phyloP scores from a whole-genome alignment of 1,140 invertebrate species.

The Spodoptera litura region DNA sequence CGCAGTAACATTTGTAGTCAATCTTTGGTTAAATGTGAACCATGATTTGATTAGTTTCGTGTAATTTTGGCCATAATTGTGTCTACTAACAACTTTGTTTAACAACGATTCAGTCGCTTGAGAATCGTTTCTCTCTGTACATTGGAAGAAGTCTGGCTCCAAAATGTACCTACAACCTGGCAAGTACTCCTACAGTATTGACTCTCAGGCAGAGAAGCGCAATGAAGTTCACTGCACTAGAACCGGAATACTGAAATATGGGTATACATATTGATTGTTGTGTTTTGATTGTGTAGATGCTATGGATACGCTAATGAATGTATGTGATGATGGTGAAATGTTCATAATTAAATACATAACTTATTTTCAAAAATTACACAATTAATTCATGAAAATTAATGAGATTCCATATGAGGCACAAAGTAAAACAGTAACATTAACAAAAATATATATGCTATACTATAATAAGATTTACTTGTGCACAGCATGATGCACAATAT shows the following conservation, averaged over 20 bases:
- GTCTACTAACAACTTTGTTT: neutral
- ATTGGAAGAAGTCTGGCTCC: no score
- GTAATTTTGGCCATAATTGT: neutral
- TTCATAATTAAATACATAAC: constrained; percentile 53
- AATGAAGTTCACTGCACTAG: no score
- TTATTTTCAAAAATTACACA: constrained; percentile 58
- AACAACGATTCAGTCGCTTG: neutral
- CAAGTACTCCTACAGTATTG: no score
- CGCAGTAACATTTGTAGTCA: constrained; percentile 51
- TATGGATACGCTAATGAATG: constrained; percentile 12
- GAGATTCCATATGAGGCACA: constrained; percentile 83
- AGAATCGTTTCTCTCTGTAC: neutral
- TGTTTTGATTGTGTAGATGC: constrained; percentile 21
- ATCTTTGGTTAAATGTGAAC: constrained; percentile 58
- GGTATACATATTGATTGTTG: no score
- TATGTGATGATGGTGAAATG: constrained; percentile 67
- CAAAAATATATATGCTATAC: constrained; percentile 67
- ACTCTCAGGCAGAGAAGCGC: no score
- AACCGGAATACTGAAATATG: neutral
- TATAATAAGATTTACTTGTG: constrained; percentile 76
- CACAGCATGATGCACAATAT: constrained; percentile 73
- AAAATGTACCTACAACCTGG: no score
- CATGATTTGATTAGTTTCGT: constrained; percentile 21
- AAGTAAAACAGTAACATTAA: constrained; percentile 78
- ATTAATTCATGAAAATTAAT: constrained; percentile 64